Base-by-base conservation (phyloP, 1,140 invertebrate genomes). In the Piezodorus guildinii region DNA sequence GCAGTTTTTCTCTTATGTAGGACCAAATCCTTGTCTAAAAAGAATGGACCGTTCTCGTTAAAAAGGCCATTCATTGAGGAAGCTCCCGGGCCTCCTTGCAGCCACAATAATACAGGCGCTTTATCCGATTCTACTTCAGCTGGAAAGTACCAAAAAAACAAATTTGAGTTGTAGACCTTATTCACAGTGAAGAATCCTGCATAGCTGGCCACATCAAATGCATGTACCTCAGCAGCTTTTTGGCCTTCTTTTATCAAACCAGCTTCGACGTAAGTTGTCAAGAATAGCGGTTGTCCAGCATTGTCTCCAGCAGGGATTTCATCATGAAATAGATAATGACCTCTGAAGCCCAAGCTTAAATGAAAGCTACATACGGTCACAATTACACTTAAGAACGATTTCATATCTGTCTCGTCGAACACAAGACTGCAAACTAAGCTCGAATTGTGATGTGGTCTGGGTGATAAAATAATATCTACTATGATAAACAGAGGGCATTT, bases 61-160 rank as follows among this genome's bases (percentile, higher is more conserved):
- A 90, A 90, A 3, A 89, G 73, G 0, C 85, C 86, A 68, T 85
- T 85, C 12, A 89, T 69, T 0, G 85, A 87, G 0, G 80, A 77
- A 0, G 81, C 81, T 2, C 87, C 87, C 34, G 34, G 34, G 1
- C 87, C 87, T 0, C 88, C 83, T 46, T 87, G 87, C 76, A 90
- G 85, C 87, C 87, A 90, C n/a, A 90, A 69, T 6, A 88, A 65
- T 8, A 90, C 78, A 14, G 87, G 87, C 3, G 80, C 79, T 25
- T 72, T 73, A 43, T 72, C 72, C 61, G 71, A 71, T 51, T 74
- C 71, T 8, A 68, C 74, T 69, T 80, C 75, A 1, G 84, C 77
- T 19, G 85, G 84, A 69, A 88, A 88, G 72, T 84, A 89, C 87
- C 86, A 89, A 73, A 90, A 88, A 72, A 86, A 90, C 65, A 85